Evolutionary conservation across 2,888 invertebrate species (phyloP), one percentile per base, ranked within the genome.

Genomic region (Agrenia bidenticulata): DNA sequence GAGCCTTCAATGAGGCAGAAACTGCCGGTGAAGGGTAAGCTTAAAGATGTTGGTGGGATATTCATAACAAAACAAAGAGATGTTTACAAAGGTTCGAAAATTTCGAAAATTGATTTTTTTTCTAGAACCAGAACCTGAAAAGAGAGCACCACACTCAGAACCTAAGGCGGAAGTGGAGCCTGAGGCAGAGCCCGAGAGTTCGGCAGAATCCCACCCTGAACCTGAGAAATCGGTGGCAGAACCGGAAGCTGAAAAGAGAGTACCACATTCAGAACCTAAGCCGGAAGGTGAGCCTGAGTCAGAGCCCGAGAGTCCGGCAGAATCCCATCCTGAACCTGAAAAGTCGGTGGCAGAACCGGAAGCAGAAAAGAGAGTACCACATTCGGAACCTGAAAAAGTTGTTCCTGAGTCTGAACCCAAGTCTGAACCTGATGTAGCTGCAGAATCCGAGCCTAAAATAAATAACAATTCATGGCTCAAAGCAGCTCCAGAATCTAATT

Each of bases 341-440:
- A 27, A 24, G 32, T 21, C 26, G n/a, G 9, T 15, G 2, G 27
- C 55, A 15, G 23, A 57, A 57, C 42, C 32, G 2, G 32, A 55
- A 17, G 19, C 51, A 2, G 51, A 51, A 21, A 51, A 45, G 32
- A 23, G 59, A 26, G 37, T 49, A n/a, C 5, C 57, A 17, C 9
- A 53, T 58, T 39, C 56, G 7, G 78, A 55, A 17, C 51, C 51
- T 11, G 51, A 51, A 21, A 51, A 45, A 45, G 24, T 60, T 21
- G 37, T 49, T n/a, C 5, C 57, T 26, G 17, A 53, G 58, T 39
- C 56, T 5, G 78, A 83, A 71, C 82, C 85, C 1, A 82, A 83
- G 77, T 7, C 24, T 9, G 63, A 70, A 81, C n/a, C 77, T 78
- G 69, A 76, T 80, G 0, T 80, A 9, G 57, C n/a, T n/a, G 27